Evolutionary conservation across 2,113 vertebrate genomes (phyloP).

Genomic region (Scophthalmus maximus): DNA sequence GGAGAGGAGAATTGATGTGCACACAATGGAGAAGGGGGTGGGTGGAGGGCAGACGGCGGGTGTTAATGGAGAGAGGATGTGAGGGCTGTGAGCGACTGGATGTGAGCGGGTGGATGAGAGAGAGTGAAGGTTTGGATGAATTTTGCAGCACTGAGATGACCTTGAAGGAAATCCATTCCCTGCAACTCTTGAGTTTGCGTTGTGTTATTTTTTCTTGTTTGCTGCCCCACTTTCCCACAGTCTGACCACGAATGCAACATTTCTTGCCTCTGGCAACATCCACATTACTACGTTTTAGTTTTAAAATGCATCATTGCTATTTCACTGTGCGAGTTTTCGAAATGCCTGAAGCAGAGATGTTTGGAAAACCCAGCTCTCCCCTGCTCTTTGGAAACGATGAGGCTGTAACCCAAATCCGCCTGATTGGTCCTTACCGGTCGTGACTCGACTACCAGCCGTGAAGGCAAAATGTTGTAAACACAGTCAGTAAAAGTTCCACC

Average conservation of each 20-base stretch:
- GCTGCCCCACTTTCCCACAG: constrained; percentile 42
- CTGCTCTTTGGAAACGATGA: too few relatives aligned
- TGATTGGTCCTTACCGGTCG: too few relatives aligned
- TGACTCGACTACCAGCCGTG: too few relatives aligned
- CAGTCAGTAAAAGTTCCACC: too few relatives aligned
- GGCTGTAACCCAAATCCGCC: too few relatives aligned
- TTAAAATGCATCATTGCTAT: too few relatives aligned
- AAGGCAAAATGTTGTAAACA: too few relatives aligned
- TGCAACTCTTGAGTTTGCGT: constrained; percentile 3
- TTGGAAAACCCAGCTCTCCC: too few relatives aligned
- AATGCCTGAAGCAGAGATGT: too few relatives aligned
- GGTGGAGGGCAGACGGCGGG: constrained; percentile 55
- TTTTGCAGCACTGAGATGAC: constrained; percentile 20
- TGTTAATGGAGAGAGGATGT: constrained; percentile 60
- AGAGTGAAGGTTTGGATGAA: constrained; percentile 21
- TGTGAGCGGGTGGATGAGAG: constrained; percentile 49
- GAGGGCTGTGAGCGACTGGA: constrained; percentile 41
- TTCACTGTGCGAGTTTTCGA: too few relatives aligned
- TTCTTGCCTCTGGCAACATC: too few relatives aligned
- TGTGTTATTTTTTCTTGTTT: constrained; percentile 11
- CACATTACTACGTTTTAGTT: too few relatives aligned
- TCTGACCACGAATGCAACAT: not conserved
- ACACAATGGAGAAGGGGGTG: constrained; percentile 69
- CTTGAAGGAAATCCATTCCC: not conserved
- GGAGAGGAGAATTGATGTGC: constrained; percentile 35